Evolutionary conservation across 2,888 invertebrate genomes (phyloP), one percentile per base, ranked within the genome.

Genomic region (Cataglyphis livida): DNA sequence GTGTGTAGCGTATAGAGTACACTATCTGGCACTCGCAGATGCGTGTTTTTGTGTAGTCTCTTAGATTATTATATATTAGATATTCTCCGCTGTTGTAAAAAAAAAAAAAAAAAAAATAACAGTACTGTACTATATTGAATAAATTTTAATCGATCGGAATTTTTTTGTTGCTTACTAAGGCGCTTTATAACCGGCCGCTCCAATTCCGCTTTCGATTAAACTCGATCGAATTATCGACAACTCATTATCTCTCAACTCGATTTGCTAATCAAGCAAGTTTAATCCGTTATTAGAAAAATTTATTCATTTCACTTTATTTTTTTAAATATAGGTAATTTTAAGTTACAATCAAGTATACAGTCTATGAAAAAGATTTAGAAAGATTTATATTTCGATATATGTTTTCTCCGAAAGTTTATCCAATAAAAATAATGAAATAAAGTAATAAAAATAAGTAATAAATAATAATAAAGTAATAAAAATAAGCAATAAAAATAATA

Each of bases 1-100:
- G 74, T 88, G 90, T 89, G 87, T 89, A 90, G 90, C 84, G 70
- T 62, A 73, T 89, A 90, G 90, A 88, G 75, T 87, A 84, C 75
- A 85, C 81, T 64, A 78, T 87, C 59, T 73, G 57, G 78, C 86
- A 68, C 84, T 83, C 81, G 89, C 89, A 90, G 84, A 88, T 35
- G 59, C 84, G 82, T 89, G 83, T 83, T 48, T 48, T 48, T 84
- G 86, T 83, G 88, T 89, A 89, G 88, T 48, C n/a, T 48, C 12
- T 71, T 78, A 78, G 78, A 48, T 68, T 73, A 61, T 18, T 73
- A 59, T 62, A 18, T 57, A 54, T 81, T 79, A 86, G 86, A 86
- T 84, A 89, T 88, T 73, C 48, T 48, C 75, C 85, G 82, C 81
- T 76, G 76, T 71, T 71, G 76, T 41, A 41, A 41, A 41, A 41